phyloP scores from a whole-genome alignment of 2,797 vertebrate genomes.

The Gallinago solitaria region DNA sequence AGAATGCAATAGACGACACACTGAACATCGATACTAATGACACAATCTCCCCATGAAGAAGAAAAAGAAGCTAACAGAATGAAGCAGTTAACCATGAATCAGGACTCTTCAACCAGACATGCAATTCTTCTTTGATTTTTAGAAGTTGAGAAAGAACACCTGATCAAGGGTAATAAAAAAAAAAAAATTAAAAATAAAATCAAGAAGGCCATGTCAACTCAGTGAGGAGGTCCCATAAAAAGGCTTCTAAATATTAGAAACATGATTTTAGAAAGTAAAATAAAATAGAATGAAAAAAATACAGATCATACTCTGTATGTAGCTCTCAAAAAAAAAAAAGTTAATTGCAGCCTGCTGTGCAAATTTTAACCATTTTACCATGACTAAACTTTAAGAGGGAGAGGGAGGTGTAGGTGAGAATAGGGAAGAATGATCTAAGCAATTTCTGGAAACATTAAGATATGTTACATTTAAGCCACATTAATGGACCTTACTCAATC shows the following conservation, averaged over 20 bases:
- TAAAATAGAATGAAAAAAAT: not conserved
- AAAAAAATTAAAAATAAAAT: not conserved
- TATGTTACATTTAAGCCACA: not conserved
- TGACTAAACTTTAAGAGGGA: not conserved
- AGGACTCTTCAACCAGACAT: not conserved
- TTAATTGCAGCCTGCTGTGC: not conserved
- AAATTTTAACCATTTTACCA: not conserved
- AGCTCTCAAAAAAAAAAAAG: not conserved
- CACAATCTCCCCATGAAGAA: not conserved
- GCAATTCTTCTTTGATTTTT: not conserved
- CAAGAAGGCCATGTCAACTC: not conserved
- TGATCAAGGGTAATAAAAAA: not conserved
- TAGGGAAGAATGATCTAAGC: not conserved
- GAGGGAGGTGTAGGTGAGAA: not conserved
- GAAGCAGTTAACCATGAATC: not conserved
- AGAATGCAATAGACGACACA: accelerated
- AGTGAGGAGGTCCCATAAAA: not conserved
- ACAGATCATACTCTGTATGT: not conserved
- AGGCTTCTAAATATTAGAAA: not conserved
- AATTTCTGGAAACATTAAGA: not conserved
- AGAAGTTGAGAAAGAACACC: not conserved
- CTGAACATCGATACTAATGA: not conserved
- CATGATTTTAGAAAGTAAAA: not conserved
- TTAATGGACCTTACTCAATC: not conserved
- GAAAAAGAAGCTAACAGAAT: not conserved